Evolutionary conservation across 2,888 invertebrate genomes (phyloP).

Genomic region (Pseudanteris insignis): DNA sequence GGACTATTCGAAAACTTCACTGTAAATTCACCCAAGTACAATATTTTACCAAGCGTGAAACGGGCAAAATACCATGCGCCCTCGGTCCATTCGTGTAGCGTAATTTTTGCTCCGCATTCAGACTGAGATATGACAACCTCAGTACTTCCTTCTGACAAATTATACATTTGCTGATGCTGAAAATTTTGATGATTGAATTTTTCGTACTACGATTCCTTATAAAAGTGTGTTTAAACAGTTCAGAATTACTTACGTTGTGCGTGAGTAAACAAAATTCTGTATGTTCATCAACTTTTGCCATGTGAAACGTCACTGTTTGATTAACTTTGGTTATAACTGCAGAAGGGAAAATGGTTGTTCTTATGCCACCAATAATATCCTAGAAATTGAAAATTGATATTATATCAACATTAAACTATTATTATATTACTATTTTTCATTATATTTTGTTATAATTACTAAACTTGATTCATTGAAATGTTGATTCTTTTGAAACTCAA

Average conservation of each 20-base stretch:
- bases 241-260: neutral
- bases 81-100: neutral
- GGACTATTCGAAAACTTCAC: neutral
- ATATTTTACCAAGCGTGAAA: neutral
- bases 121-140: neutral
- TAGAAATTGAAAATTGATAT: no score
- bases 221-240: neutral
- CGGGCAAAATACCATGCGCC: neutral
- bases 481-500: no score
- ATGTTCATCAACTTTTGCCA: neutral
- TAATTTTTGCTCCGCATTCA: slow-evolving; percentile 1
- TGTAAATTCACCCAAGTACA: neutral
- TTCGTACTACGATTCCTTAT: neutral
- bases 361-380: no score
- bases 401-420: no score
- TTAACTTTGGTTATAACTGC: no score
- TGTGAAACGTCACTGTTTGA: neutral
- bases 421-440: neutral
- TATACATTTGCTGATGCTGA: neutral
- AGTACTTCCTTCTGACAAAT: neutral
- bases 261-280: neutral
- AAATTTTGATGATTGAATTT: neutral
- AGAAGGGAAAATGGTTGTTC: no score
- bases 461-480: no score
- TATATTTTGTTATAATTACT: neutral